Conservation (phyloP, 2,797 vertebrate species). For the Arctocebus calabarensis region DNA sequence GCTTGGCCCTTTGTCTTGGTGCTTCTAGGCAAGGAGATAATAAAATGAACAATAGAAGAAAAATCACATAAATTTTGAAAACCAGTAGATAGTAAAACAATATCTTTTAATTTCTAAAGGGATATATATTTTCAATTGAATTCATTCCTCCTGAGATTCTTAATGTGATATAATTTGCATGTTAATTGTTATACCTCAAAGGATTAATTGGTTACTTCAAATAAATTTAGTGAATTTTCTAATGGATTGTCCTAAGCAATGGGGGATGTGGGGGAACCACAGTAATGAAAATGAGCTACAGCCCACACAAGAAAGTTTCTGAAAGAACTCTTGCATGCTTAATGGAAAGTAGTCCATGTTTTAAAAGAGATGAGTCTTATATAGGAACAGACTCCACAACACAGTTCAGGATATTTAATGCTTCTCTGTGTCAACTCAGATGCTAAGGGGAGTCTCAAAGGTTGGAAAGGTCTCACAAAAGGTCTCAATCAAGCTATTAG, state of each 20-base stretch:
- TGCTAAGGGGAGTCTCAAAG: background rate
- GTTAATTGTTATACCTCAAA: constrained; percentile 68
- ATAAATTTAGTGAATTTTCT: constrained; percentile 65
- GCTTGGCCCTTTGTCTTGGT: constrained; percentile 79
- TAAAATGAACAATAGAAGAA: constrained; percentile 80
- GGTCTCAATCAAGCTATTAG: background rate
- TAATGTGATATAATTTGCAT: constrained; percentile 62
- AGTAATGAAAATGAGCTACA: constrained; percentile 43
- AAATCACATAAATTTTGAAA: constrained; percentile 67
- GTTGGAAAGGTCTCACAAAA: background rate
- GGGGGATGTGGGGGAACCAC: background rate
- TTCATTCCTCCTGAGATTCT: constrained; percentile 29
- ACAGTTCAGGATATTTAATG: background rate
- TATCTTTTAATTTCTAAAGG: constrained; percentile 55
- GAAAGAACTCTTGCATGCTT: constrained; percentile 15
- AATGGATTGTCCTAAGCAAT: constrained; percentile 58
- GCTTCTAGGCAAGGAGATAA: constrained; percentile 76
- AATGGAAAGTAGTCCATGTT: constrained; percentile 42
- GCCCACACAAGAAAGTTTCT: constrained; percentile 55
- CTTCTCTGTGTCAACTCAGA: background rate
- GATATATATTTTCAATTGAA: constrained; percentile 54
- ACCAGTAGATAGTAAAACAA: constrained; percentile 5
- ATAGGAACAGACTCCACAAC: background rate
- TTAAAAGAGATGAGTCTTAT: constrained; percentile 46
- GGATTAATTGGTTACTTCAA: constrained; percentile 67